Base-by-base conservation (phyloP, 2,888 invertebrate species). In the Drosophila algonquin region DNA sequence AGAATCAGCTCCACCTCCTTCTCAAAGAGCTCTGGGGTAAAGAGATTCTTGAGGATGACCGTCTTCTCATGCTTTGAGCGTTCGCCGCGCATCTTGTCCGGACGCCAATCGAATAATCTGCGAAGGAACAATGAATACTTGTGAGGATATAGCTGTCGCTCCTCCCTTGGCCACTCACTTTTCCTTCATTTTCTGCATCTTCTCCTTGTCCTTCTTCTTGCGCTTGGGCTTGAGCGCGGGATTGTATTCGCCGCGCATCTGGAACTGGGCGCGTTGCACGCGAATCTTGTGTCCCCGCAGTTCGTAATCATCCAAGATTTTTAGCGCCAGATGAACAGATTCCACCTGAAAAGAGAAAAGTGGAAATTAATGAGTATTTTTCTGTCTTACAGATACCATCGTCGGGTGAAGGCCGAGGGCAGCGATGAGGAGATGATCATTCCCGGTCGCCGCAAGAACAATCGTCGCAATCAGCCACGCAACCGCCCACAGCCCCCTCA, bases 71-170 rank as follows among this genome's bases (percentile, higher is more conserved):
- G 95, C 90, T 97, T 98, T 0, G 95, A 94, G 57, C 98, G 94
- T 88, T 97, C 97, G 1, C 97, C 97, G 40, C 95, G 93, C 90
- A 97, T 94, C 91, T 97, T 97, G 83, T 99, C 99, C 0, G 99
- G 98, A 70, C 97, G 94, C 99, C 99, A 99, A 91, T 98, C 98
- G 91, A 99, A 97, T 55, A 99, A 93, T 90, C 96, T 96, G 81
- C 61, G 6, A 48, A 14, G 46, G 1, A 3, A 4, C 0, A 18
- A 57, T 27, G 59, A 47, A 48, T 32, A 27, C 1, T 10, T 4
- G n/a, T 40, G 8, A 30, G 8, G 8, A 30, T n/a, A 3, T 1
- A 0, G 27, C 2, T 8, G 44, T 16, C 3, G 9, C 9, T 2
- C 1, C 10, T 9, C 27, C 10, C 5, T 0, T 3, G 2, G 12